These are phyloP conservation scores for Ceratina calcarata DNA, from an alignment of 1,140 invertebrate species.

Conservation along the genomic window DNA sequence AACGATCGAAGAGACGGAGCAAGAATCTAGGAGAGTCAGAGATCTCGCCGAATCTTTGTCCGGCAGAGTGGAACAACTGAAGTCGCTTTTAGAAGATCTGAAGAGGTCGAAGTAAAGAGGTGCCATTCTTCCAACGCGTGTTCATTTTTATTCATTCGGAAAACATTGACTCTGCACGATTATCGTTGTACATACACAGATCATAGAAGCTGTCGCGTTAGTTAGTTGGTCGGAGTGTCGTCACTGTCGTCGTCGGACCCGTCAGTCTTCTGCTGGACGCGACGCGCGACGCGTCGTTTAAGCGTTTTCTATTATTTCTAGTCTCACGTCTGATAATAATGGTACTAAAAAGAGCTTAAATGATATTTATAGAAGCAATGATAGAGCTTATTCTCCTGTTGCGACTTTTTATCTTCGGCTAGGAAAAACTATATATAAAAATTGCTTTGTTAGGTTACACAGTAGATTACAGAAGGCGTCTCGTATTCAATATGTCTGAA, in stretches of 20 bases:
- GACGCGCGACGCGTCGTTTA: conserved; percentile 2
- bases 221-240: too few species aligned
- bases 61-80: conserved; percentile 55
- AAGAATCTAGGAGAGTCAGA: conserved; percentile 46
- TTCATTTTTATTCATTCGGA: conserved; percentile 6
- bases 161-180: conserved; percentile 12
- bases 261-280: not conserved
- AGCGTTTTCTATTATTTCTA: conserved; percentile 17
- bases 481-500: too few species aligned
- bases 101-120: conserved; percentile 33
- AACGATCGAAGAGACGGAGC: conserved; percentile 46
- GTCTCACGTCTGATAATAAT: conserved; percentile 23
- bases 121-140: not conserved
- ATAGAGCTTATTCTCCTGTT: conserved; percentile 1
- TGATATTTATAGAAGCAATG: conserved; percentile 14
- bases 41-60: conserved; percentile 44
- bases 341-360: conserved; percentile 20
- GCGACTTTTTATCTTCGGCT: not conserved
- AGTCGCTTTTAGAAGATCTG: conserved; percentile 44
- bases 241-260: too few species aligned
- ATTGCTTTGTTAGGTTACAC: conserved; percentile 1
- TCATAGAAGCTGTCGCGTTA: not conserved
- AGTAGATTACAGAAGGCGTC: too few species aligned
- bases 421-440: not conserved
- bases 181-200: conserved; percentile 43